Base-by-base conservation (phyloP, 2,113 vertebrate species). In the Thinocorus orbignyianus region DNA sequence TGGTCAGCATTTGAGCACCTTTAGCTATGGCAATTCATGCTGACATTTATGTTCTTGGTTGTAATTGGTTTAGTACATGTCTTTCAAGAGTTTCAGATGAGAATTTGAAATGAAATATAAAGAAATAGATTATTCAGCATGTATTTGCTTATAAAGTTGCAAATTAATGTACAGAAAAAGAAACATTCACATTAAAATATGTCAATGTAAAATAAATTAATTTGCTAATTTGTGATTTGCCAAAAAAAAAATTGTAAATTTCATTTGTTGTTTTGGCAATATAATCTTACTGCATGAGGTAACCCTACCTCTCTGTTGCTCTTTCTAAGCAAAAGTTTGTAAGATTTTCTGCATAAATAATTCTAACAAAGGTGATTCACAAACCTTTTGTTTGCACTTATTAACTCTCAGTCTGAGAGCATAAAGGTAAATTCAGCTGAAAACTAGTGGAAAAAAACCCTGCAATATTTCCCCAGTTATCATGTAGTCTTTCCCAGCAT, bases 231-330 rank as follows among this genome's bases (percentile, higher is more conserved):
- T 95, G 26, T 26, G 9, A 66, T 74, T 92, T 96, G 7, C 30
- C 37, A 44, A 7, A 44, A 60, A 44, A 60, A 72, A 93, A 82
- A 61, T 25, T 80, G 46, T 81, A 95, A 28, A 85, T 94, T 94
- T 97, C n/a, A 88, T 76, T 96, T 97, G 66, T 76, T 94, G 35
- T 79, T 94, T 69, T 88, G 78, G 82, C 51, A 90, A 79, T 91
- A 95, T 65, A 78, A 30, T 55, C 80, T 93, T 46, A 52, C 35
- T 76, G 49, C 31, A 39, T 48, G 66, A 73, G 33, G 46, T 62
- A 90, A 66, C 20, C 58, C 89, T 49, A 5, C 48, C 8, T 85
- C 44, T 80, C 65, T 68, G 55, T 90, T 93, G 87, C 79, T 83
- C 73, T 74, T 74, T 70, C n/a, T 87, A 85, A 90, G 48, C 10